These are phyloP conservation scores for Anguilla obscura DNA, from an alignment of 2,797 vertebrate genomes.

Conservation along the genomic window DNA sequence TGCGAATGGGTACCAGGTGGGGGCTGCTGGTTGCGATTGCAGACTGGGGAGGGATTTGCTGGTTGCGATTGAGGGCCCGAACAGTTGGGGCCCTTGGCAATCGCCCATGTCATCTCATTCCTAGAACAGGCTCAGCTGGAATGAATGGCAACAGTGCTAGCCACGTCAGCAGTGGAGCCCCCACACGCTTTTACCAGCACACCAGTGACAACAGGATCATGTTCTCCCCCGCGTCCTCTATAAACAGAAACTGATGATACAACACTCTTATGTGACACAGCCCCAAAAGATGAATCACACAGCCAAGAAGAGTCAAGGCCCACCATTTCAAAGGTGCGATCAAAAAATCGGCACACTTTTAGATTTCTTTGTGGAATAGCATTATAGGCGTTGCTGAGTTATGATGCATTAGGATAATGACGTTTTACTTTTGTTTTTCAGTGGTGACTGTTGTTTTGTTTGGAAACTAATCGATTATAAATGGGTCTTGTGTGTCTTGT, in stretches of 20 bases:
- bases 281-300: background rate
- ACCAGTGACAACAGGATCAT: background rate
- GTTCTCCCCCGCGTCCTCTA: background rate
- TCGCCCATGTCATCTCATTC: background rate
- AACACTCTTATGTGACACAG: background rate
- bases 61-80: background rate
- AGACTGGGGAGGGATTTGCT: background rate
- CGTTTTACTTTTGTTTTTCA: background rate
- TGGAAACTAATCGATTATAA: background rate
- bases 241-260: background rate
- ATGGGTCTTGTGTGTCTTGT: background rate
- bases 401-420: background rate
- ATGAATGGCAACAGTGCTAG: background rate
- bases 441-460: background rate
- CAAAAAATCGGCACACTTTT: background rate
- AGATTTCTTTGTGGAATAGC: background rate
- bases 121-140: background rate
- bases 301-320: background rate
- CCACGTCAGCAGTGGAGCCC: background rate
- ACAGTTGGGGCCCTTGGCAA: background rate
- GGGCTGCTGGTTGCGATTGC: background rate
- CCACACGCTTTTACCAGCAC: background rate
- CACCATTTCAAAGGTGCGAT: background rate
- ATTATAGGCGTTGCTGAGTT: background rate
- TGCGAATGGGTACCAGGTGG: too few relatives aligned